Evolutionary conservation across 2,113 vertebrate species (phyloP).

Genomic region (Channa maculata): DNA sequence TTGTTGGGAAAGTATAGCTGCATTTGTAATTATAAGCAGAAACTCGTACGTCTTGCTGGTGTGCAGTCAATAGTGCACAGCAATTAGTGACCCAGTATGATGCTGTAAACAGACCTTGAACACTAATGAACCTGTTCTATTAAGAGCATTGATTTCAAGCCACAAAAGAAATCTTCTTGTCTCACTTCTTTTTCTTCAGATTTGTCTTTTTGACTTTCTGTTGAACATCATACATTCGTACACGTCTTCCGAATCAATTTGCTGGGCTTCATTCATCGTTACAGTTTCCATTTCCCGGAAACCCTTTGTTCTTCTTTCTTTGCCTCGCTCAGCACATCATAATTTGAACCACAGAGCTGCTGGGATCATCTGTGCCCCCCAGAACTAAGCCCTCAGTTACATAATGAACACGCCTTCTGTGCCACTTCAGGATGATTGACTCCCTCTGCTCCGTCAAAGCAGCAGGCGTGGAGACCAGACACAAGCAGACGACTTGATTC

Average conservation of each 20-base stretch:
- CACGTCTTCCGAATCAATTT: background rate
- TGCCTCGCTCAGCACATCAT: background rate
- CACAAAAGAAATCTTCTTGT: slow-evolving; percentile 17
- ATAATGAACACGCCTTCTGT: slow-evolving; percentile 51
- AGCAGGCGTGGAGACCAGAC: slow-evolving; percentile 17
- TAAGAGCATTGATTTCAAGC: slow-evolving; percentile 29
- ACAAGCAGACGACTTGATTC: background rate
- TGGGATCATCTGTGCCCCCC: slow-evolving; percentile 26
- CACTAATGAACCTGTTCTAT: slow-evolving; percentile 60
- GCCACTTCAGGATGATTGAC: slow-evolving; percentile 26
- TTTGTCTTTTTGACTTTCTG: background rate
- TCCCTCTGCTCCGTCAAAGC: slow-evolving; percentile 23
- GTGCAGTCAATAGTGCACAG: slow-evolving; percentile 17
- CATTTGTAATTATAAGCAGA: slow-evolving; percentile 20
- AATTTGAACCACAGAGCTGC: background rate
- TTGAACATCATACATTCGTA: background rate
- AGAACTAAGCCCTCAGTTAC: slow-evolving; percentile 60
- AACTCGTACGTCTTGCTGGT: background rate
- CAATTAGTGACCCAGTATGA: slow-evolving; percentile 31
- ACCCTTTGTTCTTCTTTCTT: background rate
- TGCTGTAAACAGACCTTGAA: slow-evolving; percentile 19
- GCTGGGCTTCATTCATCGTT: background rate
- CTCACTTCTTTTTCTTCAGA: background rate
- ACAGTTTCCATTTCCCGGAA: background rate
- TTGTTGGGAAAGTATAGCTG: background rate